Conservation (phyloP, 2,797 vertebrate species). For the Premnoplex brunnescens region DNA sequence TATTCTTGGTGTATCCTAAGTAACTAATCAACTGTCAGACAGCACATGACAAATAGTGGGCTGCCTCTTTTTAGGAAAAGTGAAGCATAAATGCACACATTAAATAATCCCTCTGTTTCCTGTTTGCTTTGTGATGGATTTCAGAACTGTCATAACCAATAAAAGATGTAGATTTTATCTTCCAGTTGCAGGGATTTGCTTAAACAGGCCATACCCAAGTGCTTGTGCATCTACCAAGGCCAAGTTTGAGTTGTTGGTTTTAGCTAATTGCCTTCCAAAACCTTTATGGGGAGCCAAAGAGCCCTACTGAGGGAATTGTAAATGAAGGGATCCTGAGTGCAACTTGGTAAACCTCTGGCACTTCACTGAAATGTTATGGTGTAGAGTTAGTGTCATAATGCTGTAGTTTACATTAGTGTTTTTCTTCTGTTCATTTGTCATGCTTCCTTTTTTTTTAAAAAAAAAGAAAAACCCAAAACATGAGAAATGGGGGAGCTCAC, state of each 20-base stretch:
- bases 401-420: background rate
- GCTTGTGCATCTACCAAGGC: constrained; percentile 10
- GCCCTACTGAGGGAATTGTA: background rate
- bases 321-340: background rate
- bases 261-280: constrained; percentile 25
- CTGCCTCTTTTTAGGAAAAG: constrained; percentile 26
- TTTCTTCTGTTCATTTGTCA: background rate
- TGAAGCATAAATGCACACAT: constrained; percentile 35
- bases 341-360: background rate
- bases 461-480: background rate
- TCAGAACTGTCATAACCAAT: constrained; percentile 48
- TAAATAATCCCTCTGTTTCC: constrained; percentile 41
- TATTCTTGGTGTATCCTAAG: background rate
- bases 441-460: background rate
- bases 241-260: background rate
- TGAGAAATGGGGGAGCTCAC: background rate
- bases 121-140: constrained; percentile 45
- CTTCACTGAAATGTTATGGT: background rate
- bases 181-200: constrained; percentile 8
- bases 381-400: background rate
- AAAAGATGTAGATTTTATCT: constrained; percentile 32
- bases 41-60: background rate
- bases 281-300: background rate
- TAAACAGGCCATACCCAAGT: background rate
- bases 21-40: background rate